Percentiles rank a stretch among this genome's conserved stretches.
These are phyloP conservation scores for Potamarius usumacintae DNA, from an alignment of 2,113 vertebrate species.

Conservation along the genomic window DNA sequence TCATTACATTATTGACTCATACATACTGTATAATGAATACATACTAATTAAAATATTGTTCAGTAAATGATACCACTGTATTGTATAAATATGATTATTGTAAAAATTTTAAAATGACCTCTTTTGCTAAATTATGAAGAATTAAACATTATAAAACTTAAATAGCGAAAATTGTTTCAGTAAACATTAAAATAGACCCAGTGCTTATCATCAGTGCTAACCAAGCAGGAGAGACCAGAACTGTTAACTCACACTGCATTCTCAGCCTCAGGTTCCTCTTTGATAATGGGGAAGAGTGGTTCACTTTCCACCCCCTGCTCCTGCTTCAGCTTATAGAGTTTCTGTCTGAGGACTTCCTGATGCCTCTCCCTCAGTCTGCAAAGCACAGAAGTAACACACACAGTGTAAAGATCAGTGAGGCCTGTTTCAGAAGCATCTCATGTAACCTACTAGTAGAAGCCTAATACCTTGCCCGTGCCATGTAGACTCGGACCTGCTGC, in stretches of 20 bases:
- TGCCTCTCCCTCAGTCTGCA: slow-evolving; percentile 90
- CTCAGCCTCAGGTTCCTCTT: slow-evolving; percentile 73
- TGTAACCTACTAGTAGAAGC: not conserved
- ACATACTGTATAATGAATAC: not conserved
- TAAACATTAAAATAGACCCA: not conserved
- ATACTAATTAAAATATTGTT: not conserved
- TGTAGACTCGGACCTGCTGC: slow-evolving; percentile 93
- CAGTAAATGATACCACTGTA: not conserved
- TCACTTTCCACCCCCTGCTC: slow-evolving; percentile 96
- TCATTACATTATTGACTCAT: not conserved
- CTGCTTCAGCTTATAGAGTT: slow-evolving; percentile 95
- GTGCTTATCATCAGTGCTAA: not conserved
- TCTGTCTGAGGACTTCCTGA: slow-evolving; percentile 94
- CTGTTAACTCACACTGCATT: slow-evolving; percentile 69
- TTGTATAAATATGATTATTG: not conserved
- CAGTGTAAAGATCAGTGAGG: not conserved
- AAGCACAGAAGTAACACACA: not conserved
- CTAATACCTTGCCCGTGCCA: slow-evolving; percentile 88
- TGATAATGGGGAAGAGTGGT: slow-evolving; percentile 91
- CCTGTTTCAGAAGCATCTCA: not conserved
- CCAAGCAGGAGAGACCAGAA: not conserved
- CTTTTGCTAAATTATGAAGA: not conserved
- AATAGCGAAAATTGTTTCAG: not conserved
- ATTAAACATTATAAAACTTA: not conserved
- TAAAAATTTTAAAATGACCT: not conserved